Evolutionary conservation across 2,888 invertebrate species (phyloP), one percentile per base, ranked within the genome.

Genomic region (Siphonodentalium dalli): DNA sequence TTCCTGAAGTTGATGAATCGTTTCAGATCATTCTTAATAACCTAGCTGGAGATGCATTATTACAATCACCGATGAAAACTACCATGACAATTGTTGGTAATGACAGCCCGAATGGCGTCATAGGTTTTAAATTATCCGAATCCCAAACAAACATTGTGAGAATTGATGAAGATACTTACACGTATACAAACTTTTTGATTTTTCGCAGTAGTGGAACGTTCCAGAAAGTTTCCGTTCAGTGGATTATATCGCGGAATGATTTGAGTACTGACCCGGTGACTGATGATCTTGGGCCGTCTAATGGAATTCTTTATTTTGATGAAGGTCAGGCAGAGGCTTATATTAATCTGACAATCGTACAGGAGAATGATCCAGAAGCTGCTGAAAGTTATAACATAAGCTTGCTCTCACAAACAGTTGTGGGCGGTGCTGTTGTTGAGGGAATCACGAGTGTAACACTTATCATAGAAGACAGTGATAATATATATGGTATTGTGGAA

Each of bases 401-500:
- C 9, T 66, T 80, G 29, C 26, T 67, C 42, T 51, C 72, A 1
- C 57, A 51, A 0, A 62, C 63, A n/a, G 68, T 67, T 0, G 66
- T 68, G 1, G 77, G 77, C 8, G 69, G 71, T 8, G 78, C 74
- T 8, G 64, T 63, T 26, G 68, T 76, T 21, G 73, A 69, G 23
- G 77, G 72, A 3, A 63, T 72, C 11, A 61, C 50, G 5, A 31
- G 57, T 7, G 75, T 67, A 9, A 29, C 57, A 13, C 52, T 80
- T 6, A 57, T 75, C n/a, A 63, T 80, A 11, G 69, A 77, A 47
- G 80, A 80, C 57, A 78, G 77, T 54, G 79, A 80, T 54, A 67
- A 72, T 56, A 66, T 71, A 15, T 75, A 79, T 52, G 80, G 80
- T 3, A 63, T 61, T 5, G 68, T 80, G n/a, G 65, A 73, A 48